phyloP scores from a whole-genome alignment of 2,888 invertebrate species.

The Allophyes oxyacanthae region DNA sequence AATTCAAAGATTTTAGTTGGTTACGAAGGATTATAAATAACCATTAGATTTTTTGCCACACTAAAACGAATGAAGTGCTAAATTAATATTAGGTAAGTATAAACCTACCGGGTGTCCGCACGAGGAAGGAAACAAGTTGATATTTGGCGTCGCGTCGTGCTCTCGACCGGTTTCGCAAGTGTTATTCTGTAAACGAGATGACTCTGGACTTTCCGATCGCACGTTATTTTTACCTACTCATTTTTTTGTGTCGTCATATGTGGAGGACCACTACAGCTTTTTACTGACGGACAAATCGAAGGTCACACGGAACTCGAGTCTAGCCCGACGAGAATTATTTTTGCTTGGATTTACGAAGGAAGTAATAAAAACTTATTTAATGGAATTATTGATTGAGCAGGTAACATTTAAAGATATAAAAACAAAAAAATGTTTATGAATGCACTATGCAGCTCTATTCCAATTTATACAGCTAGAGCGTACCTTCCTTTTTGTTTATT shows the following conservation, averaged over 20 bases:
- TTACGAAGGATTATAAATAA: too few relatives aligned
- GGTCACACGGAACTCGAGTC: conserved; percentile 81
- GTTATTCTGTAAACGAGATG: conserved; percentile 87
- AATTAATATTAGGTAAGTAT: conserved; percentile 41
- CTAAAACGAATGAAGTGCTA: conserved; percentile 35
- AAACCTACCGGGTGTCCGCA: conserved; percentile 62
- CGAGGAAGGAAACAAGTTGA: conserved; percentile 87
- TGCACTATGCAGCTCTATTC: conserved; percentile 29
- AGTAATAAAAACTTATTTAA: conserved; percentile 72
- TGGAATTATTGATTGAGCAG: conserved; percentile 65
- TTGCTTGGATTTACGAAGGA: conserved; percentile 73
- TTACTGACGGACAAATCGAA: conserved; percentile 78
- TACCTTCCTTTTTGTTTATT: conserved; percentile 34
- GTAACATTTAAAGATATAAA: conserved; percentile 61
- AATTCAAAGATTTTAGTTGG: too few relatives aligned
- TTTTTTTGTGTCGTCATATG: conserved; percentile 60
- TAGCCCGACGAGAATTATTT: conserved; percentile 70
- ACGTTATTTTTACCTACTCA: conserved; percentile 65
- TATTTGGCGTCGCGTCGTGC: conserved; percentile 81
- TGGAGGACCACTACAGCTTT: conserved; percentile 75
- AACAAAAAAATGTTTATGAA: too few relatives aligned
- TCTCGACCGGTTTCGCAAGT: conserved; percentile 85
- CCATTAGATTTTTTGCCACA: conserved; percentile 1
- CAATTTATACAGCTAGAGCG: conserved; percentile 33
- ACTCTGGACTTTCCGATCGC: conserved; percentile 86